These are phyloP conservation scores for Tangara arthus DNA, from an alignment of 2,797 vertebrate species.

Conservation along the genomic window DNA sequence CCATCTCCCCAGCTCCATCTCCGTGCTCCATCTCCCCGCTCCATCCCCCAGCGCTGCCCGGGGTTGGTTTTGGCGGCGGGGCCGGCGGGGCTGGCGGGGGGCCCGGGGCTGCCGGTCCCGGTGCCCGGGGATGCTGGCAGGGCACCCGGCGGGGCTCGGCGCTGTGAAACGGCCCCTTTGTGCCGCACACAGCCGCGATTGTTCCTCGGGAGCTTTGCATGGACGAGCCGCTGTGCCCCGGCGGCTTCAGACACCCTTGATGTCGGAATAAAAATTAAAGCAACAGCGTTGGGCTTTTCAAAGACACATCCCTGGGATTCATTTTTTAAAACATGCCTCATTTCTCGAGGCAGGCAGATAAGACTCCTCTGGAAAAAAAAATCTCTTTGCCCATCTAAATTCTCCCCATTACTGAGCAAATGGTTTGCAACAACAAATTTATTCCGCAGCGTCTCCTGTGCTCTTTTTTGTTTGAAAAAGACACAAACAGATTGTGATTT, in stretches of 20 bases:
- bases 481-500: slow-evolving; percentile 63
- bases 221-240: not conserved
- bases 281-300: not conserved
- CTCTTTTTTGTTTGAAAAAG: slow-evolving; percentile 58
- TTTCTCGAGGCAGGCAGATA: not conserved
- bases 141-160: not conserved
- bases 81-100: not conserved
- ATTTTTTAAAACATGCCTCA: not conserved
- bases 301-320: fast-evolving
- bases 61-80: no score
- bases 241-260: not conserved
- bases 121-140: not conserved
- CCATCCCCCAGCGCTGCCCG: no score
- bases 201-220: not conserved
- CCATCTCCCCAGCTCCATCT: no score
- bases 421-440: slow-evolving; percentile 56
- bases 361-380: not conserved
- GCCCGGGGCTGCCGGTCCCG: not conserved
- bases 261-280: not conserved
- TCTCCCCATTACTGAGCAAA: slow-evolving; percentile 58
- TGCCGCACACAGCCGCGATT: slow-evolving; percentile 6
- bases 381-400: slow-evolving; percentile 49
- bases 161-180: not conserved
- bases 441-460: slow-evolving; percentile 32
- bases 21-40: no score